Base-by-base conservation (phyloP, 1,140 invertebrate species). In the Scaptomyza graminum region DNA sequence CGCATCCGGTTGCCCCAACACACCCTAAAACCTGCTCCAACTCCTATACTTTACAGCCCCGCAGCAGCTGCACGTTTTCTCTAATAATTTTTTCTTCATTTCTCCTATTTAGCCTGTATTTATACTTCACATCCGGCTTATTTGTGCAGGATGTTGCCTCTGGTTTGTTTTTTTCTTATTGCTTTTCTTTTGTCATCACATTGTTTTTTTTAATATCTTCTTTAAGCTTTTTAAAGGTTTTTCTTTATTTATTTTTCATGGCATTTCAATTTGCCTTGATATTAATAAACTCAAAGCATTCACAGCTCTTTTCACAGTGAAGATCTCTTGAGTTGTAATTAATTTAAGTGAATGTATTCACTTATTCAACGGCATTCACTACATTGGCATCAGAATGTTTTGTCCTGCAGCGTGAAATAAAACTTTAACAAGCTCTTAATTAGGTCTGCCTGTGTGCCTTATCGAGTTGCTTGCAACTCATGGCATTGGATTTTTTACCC, bases 91-190 rank as follows among this genome's bases (percentile, higher is more conserved):
- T 69, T 84, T 44, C 64, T 56, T 79, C 67, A 66, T 78, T 85
- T 82, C 54, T 83, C 65, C 61, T 76, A 82, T 76, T 75, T 78
- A 54, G 66, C 73, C 25, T 69, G 68, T 81, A 75, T 85, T 82
- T 76, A 79, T 87, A 65, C 46, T 69, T 73, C 25, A 75, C 67
- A 76, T 85, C 82, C 82, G 82, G 70, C 37, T 78, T 46, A 79
- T 81, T 85, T 84, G 62, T 43, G 54, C 67, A 69, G 82, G 63
- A 85, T 72, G 81, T 77, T 77, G 59, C 63, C 61, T 41, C 47
- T 37, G 63, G 64, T 50, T 47, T 52, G n/a, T n/a, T 16, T 61
- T 18, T 46, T 47, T 47, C 28, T 73, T 62, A 18, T 22, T 71
- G 61, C 52, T 41, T 63, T 65, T 68, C 22, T 46, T 51, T 18